Evolutionary conservation across 2,113 vertebrate species (phyloP).

Genomic region (Chunga burmeisteri): DNA sequence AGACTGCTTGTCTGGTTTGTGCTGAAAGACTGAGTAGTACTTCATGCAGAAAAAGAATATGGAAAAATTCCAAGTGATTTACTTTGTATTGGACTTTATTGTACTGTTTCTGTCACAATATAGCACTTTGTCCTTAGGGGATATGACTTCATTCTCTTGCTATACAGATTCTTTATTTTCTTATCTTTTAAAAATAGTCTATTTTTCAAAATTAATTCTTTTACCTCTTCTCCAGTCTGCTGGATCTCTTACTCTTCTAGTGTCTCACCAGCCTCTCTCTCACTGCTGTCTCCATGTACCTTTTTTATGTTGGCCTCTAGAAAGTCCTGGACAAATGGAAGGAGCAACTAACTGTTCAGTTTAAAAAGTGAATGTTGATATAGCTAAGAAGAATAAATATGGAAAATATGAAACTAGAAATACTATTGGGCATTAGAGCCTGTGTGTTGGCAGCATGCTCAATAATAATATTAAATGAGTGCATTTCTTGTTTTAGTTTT

Average conservation of each 20-base stretch:
- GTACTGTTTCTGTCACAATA: neutral
- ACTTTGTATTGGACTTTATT: neutral
- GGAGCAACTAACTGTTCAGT: neutral
- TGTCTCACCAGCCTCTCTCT: neutral
- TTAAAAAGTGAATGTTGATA: neutral
- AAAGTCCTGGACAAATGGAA: neutral
- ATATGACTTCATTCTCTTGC: neutral
- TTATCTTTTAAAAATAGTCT: neutral
- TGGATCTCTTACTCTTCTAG: neutral
- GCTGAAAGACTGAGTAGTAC: neutral
- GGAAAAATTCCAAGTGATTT: slow-evolving; percentile 1
- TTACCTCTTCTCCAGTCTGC: neutral
- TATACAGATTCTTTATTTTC: neutral
- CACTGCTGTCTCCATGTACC: neutral
- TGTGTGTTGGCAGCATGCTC: neutral
- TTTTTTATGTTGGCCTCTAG: neutral
- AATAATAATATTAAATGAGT: neutral
- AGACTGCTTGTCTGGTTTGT: neutral
- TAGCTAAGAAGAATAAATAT: neutral
- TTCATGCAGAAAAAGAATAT: neutral
- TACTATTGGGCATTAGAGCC: neutral
- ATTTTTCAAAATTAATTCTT: neutral
- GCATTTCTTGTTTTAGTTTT: neutral
- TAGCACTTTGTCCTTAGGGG: neutral
- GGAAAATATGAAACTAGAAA: neutral